These are phyloP conservation scores for Anthopleura xanthogrammica DNA, from an alignment of 92 coral and sea anemone genomes.

Conservation along the genomic window DNA sequence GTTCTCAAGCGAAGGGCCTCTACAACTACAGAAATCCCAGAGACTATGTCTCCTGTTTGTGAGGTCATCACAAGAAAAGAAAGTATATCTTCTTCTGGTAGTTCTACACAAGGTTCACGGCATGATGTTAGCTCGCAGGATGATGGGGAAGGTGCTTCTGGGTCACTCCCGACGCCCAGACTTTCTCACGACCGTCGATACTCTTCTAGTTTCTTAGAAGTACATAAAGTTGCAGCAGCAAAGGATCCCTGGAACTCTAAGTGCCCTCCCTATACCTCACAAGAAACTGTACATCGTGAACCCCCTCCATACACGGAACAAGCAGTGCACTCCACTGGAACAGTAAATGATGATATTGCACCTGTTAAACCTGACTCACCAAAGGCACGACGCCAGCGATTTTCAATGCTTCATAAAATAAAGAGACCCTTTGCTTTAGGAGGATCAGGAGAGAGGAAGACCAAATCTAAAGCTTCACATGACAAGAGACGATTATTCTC, in stretches of 20 bases:
- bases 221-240: slow-evolving; percentile 45
- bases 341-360: slow-evolving; percentile 72
- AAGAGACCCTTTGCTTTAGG: slow-evolving; percentile 64
- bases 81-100: slow-evolving; percentile 80
- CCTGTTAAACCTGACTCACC: slow-evolving; percentile 58
- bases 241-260: slow-evolving; percentile 70
- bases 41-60: slow-evolving; percentile 38
- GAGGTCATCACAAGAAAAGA: slow-evolving; percentile 55
- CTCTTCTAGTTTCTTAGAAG: slow-evolving; percentile 78
- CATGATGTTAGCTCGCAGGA: slow-evolving; percentile 43
- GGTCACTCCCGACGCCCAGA: slow-evolving; percentile 19
- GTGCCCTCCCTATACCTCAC: slow-evolving; percentile 80
- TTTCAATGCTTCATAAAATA: slow-evolving; percentile 64
- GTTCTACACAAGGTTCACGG: slow-evolving; percentile 72
- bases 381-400: slow-evolving; percentile 56
- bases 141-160: slow-evolving; percentile 30
- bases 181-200: slow-evolving; percentile 59
- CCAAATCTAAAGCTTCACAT: slow-evolving; percentile 41
- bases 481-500: slow-evolving; percentile 73
- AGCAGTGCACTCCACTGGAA: slow-evolving; percentile 40
- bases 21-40: slow-evolving; percentile 41
- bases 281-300: slow-evolving; percentile 56
- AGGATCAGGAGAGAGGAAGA: slow-evolving; percentile 34
- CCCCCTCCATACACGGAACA: slow-evolving; percentile 84
- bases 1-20: slow-evolving; percentile 78